phyloP scores from a whole-genome alignment of 2,113 vertebrate species.

The Oreocharis arfaki region DNA sequence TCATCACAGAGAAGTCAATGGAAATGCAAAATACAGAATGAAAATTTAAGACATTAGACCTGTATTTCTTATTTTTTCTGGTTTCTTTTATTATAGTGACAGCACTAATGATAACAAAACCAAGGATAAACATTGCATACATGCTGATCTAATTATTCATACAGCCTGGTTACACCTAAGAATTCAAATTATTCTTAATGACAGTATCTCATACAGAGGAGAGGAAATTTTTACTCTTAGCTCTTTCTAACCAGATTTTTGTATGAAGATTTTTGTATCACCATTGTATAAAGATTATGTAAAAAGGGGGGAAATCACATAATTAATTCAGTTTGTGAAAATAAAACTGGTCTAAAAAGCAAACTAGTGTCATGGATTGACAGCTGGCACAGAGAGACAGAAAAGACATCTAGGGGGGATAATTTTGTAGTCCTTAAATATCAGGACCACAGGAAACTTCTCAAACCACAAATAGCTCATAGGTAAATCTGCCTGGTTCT shows the following conservation, averaged over 20 bases:
- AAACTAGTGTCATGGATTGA: background rate
- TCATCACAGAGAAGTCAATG: background rate
- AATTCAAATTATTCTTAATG: background rate
- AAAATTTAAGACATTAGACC: background rate
- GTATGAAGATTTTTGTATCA: background rate
- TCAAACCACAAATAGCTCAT: background rate
- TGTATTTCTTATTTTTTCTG: background rate
- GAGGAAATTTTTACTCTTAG: background rate
- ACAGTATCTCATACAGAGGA: background rate
- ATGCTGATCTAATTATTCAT: background rate
- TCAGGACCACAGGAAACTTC: background rate
- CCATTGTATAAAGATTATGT: background rate
- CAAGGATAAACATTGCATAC: background rate
- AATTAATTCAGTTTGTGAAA: background rate
- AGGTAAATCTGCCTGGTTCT: background rate
- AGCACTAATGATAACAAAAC: background rate
- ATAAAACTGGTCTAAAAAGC: background rate
- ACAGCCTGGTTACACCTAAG: background rate
- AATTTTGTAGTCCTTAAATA: background rate
- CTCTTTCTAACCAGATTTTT: background rate
- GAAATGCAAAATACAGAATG: background rate
- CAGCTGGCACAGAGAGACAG: background rate
- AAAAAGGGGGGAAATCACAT: background rate
- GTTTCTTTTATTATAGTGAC: background rate
- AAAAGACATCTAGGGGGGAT: fast-evolving